A percentile compares a stretch with the other conserved stretches of the same genome.
Evolutionary conservation across 2,797 vertebrate genomes (phyloP).

Genomic region (Borostomias antarcticus): DNA sequence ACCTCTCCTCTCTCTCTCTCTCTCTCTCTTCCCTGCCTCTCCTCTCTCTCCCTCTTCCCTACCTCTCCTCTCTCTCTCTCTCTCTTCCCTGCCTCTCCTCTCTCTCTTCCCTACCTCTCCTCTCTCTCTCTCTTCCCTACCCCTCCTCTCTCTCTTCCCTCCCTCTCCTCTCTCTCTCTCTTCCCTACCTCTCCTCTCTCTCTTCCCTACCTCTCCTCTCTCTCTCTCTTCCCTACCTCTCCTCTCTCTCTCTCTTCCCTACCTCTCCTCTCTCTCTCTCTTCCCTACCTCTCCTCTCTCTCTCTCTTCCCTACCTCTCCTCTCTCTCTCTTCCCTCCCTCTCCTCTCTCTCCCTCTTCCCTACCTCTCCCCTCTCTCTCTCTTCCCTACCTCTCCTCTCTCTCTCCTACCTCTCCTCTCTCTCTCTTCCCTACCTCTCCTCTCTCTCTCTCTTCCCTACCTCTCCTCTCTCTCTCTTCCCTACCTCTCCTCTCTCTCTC

Average conservation of each 20-base stretch:
- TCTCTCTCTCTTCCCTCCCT: too few relatives aligned
- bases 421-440: conserved; percentile 21
- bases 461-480: conserved; percentile 5
- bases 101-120: neutral
- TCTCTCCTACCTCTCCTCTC: neutral
- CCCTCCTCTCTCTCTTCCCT: neutral
- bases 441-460: too few relatives aligned
- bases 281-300: neutral
- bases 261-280: neutral
- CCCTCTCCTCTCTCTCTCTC: conserved; percentile 2
- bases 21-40: neutral
- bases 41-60: neutral
- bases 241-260: neutral
- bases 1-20: conserved; percentile 2
- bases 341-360: too few relatives aligned
- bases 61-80: neutral
- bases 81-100: conserved; percentile 3
- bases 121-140: neutral
- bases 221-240: neutral
- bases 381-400: neutral
- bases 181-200: conserved; percentile 27
- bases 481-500: neutral
- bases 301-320: conserved; percentile 18
- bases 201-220: conserved; percentile 5
- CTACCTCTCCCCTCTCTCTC: neutral